Conservation (phyloP, 2,113 vertebrate genomes). For the Heterotis niloticus region DNA sequence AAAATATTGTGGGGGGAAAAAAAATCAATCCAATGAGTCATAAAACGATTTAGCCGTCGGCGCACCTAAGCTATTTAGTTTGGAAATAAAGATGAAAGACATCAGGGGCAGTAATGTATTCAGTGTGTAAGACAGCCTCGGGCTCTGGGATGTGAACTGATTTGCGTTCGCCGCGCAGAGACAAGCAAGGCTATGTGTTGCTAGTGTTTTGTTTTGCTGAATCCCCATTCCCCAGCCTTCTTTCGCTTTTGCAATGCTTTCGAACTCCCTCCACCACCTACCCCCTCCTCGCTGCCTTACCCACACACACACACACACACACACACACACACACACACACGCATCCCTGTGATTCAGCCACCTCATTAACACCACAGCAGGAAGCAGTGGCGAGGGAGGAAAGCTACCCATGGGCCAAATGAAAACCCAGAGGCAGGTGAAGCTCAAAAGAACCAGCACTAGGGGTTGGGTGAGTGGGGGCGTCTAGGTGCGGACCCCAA, state of each 20-base stretch:
- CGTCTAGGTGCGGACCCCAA: neutral
- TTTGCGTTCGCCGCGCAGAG: conserved; percentile 9
- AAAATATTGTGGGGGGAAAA: conserved; percentile 21
- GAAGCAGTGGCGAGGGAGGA: neutral
- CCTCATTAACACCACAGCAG: conserved; percentile 24
- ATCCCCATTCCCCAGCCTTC: conserved; percentile 15
- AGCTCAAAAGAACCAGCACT: neutral
- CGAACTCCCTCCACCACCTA: neutral
- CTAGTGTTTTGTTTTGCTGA: conserved; percentile 12
- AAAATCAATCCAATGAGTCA: conserved; percentile 36
- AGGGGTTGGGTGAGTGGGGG: neutral
- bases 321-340: neutral
- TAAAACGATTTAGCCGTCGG: conserved; percentile 30
- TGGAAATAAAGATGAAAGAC: conserved; percentile 34
- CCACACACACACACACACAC: neutral
- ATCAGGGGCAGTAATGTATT: conserved; percentile 34
- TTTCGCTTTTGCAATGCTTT: neutral
- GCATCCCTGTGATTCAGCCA: conserved; percentile 8
- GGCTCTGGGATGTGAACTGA: conserved; percentile 25
- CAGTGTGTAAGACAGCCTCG: conserved; percentile 14
- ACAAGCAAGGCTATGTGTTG: conserved; percentile 15
- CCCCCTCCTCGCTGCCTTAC: too few species aligned
- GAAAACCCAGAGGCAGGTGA: neutral
- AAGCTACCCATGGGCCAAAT: neutral
- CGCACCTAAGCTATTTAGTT: conserved; percentile 35